phyloP scores from a whole-genome alignment of 1,140 invertebrate species.

The Brachionus paranguensis region DNA sequence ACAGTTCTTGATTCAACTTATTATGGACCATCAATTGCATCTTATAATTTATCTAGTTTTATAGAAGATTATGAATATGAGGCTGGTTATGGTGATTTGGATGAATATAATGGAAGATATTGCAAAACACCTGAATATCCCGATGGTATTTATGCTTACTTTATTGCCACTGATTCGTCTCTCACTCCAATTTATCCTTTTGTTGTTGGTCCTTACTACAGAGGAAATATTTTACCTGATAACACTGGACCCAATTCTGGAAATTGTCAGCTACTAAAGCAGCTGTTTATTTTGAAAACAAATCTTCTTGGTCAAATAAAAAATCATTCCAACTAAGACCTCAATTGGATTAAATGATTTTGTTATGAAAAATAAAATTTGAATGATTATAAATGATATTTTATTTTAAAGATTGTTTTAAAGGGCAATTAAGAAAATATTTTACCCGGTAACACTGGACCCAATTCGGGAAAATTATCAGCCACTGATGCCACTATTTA shows the following conservation, averaged over 20 bases:
- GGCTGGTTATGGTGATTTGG: neutral
- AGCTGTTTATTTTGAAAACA: neutral
- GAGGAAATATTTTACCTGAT: neutral
- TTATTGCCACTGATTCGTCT: neutral
- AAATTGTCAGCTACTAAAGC: neutral
- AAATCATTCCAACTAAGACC: neutral
- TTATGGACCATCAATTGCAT: neutral
- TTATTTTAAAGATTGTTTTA: too few relatives aligned
- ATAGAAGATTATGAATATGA: neutral
- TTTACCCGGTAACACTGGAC: neutral
- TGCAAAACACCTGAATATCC: conserved; percentile 23
- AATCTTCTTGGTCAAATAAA: neutral
- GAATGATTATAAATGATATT: too few relatives aligned
- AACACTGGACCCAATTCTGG: neutral
- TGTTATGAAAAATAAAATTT: too few relatives aligned
- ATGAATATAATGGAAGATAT: conserved; percentile 13
- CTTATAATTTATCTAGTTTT: neutral
- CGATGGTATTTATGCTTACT: neutral
- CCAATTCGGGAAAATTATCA: neutral
- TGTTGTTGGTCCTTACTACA: neutral
- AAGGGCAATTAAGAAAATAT: too few relatives aligned
- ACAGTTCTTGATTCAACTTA: neutral
- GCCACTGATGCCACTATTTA: too few relatives aligned
- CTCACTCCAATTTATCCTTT: neutral
- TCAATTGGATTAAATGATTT: neutral